A percentile compares a stretch with the other conserved stretches of the same genome.
Evolutionary conservation across 2,888 invertebrate species (phyloP).

Genomic region (Alentia gelatinosa): DNA sequence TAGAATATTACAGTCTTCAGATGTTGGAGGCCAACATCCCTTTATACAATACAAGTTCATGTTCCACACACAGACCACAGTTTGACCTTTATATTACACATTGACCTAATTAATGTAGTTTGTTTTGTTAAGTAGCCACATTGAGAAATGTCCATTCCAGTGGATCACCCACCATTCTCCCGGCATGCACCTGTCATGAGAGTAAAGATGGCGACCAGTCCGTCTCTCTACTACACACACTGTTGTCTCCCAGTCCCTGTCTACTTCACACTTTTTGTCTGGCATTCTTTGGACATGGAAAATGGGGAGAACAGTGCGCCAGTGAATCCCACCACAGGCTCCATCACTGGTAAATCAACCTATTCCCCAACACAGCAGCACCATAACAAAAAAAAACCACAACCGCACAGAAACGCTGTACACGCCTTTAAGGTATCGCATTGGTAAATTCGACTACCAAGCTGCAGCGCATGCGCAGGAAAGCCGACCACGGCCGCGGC

Average conservation of each 20-base stretch:
- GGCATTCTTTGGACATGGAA: too few species aligned
- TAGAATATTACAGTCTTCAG: background rate
- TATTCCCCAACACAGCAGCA: background rate
- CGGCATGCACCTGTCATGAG: conserved; percentile 15
- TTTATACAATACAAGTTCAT: background rate
- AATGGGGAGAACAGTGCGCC: too few species aligned
- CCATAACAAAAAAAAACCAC: background rate
- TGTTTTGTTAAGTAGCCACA: background rate
- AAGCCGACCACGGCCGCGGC: background rate
- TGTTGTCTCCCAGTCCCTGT: too few species aligned
- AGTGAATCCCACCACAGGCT: background rate
- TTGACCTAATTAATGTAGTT: conserved; percentile 2
- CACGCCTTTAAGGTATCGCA: background rate
- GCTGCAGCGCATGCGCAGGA: background rate
- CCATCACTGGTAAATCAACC: background rate
- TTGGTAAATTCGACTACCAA: background rate
- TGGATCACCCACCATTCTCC: background rate
- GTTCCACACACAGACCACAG: background rate
- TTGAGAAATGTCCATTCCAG: background rate
- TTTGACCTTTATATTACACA: background rate
- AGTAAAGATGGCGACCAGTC: background rate
- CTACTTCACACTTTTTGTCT: too few species aligned
- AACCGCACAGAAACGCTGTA: background rate
- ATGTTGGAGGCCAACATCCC: background rate
- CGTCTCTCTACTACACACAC: too few species aligned